Conservation (phyloP, 2,113 vertebrate genomes). For the Heteronetta atricapilla region DNA sequence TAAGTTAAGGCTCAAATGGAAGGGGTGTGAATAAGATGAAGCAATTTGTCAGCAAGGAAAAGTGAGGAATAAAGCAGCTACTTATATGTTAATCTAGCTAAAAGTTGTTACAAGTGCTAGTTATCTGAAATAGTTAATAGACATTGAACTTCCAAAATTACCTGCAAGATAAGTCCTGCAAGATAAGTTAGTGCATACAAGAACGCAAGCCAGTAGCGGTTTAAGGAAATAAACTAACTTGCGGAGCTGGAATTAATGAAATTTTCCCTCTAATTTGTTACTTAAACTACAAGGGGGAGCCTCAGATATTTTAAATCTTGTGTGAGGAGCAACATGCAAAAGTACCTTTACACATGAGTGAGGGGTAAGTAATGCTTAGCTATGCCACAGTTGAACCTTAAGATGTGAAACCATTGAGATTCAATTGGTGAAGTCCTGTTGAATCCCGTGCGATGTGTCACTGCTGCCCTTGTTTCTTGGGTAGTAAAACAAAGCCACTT, state of each 20-base stretch:
- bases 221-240: not conserved
- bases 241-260: not conserved
- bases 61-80: not conserved
- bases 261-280: not conserved
- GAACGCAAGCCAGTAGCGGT: not conserved
- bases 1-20: not conserved
- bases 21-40: not conserved
- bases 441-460: not conserved
- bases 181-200: not conserved
- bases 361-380: not conserved
- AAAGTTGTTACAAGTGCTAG: not conserved
- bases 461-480: not conserved
- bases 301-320: not conserved
- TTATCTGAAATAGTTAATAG: not conserved
- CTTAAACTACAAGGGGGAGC: not conserved
- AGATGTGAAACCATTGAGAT: not conserved
- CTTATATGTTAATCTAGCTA: not conserved
- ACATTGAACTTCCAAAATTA: not conserved
- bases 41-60: not conserved
- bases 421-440: fast-evolving
- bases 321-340: not conserved
- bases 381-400: not conserved
- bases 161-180: not conserved
- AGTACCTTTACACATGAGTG: not conserved
- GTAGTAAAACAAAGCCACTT: not conserved